Conservation (phyloP, 2,888 invertebrate species). For the Osmoderma eremita region DNA sequence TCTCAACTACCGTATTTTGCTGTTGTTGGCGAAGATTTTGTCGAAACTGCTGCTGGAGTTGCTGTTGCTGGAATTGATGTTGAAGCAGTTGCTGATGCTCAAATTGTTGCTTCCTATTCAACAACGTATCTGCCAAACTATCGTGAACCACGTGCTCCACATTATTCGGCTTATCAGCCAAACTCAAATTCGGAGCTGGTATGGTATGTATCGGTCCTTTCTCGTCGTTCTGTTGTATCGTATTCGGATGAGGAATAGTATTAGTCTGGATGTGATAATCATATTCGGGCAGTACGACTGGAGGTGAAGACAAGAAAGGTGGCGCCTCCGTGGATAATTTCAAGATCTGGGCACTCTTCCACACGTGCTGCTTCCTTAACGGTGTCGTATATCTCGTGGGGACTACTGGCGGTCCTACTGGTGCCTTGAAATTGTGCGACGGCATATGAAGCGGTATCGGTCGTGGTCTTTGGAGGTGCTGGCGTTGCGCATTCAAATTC, state of each 20-base stretch:
- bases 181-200: constrained; percentile 83
- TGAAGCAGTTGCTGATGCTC: constrained; percentile 51
- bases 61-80: constrained; percentile 52
- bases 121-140: constrained; percentile 22
- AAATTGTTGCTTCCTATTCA: constrained; percentile 38
- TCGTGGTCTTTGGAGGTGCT: constrained; percentile 43
- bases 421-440: constrained; percentile 50
- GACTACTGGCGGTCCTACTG: constrained; percentile 47
- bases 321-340: constrained; percentile 48
- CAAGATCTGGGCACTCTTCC: constrained; percentile 51
- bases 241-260: constrained; percentile 57
- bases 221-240: constrained; percentile 62
- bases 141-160: constrained; percentile 56
- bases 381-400: constrained; percentile 45
- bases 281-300: constrained; percentile 54
- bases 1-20: constrained; percentile 51
- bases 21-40: constrained; percentile 47
- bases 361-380: constrained; percentile 45
- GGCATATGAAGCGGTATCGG: constrained; percentile 54
- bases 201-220: constrained; percentile 86
- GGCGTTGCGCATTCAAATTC: constrained; percentile 48
- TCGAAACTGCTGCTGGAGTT: constrained; percentile 46
- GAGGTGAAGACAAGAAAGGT: constrained; percentile 54
- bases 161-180: constrained; percentile 72
- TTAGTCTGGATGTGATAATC: constrained; percentile 61